These are phyloP conservation scores for Salvator merianae DNA, from an alignment of 2,113 vertebrate species.

Conservation along the genomic window DNA sequence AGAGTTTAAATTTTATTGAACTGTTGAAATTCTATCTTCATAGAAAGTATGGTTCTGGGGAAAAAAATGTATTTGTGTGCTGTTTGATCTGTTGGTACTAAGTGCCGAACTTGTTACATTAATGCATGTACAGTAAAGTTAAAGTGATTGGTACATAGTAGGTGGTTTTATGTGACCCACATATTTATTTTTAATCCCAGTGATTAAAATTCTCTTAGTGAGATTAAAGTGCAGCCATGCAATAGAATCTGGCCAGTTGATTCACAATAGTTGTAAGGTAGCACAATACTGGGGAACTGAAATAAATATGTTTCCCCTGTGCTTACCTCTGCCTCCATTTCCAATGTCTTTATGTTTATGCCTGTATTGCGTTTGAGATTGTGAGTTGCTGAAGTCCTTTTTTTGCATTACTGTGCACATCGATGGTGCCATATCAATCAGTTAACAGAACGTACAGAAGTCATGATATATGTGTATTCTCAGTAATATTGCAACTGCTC, in stretches of 20 bases:
- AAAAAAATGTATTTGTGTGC: neutral
- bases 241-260: neutral
- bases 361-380: neutral
- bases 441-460: neutral
- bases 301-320: neutral
- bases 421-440: neutral
- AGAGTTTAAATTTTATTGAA: neutral
- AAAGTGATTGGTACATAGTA: neutral
- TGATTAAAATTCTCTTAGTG: neutral
- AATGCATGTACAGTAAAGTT: neutral
- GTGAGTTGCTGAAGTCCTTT: neutral
- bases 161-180: neutral
- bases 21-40: neutral
- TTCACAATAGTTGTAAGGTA: neutral
- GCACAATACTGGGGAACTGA: neutral
- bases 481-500: neutral
- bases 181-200: conserved; percentile 8
- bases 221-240: neutral
- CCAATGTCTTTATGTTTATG: too few relatives aligned
- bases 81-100: neutral
- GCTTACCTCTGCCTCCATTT: neutral
- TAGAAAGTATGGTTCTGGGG: neutral
- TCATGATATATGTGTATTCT: neutral
- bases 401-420: neutral
- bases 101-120: neutral